Evolutionary conservation across 2,113 vertebrate genomes (phyloP).

Genomic region (Lethenteron camtschaticum): DNA sequence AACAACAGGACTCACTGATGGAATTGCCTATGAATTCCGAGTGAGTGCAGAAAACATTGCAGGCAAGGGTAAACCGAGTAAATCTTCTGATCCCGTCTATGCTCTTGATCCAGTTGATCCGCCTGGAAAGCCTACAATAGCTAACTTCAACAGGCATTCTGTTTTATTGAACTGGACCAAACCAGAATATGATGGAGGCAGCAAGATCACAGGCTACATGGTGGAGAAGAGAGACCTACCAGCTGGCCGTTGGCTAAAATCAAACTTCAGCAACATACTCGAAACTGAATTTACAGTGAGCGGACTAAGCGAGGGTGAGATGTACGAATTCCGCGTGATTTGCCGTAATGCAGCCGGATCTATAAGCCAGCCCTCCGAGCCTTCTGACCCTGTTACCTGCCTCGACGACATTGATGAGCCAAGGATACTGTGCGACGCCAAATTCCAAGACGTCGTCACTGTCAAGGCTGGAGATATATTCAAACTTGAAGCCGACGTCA

Average conservation of each 20-base stretch:
- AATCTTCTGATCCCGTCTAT: constrained; percentile 59
- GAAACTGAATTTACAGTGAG: constrained; percentile 85
- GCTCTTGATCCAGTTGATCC: constrained; percentile 85
- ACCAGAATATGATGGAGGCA: constrained; percentile 87
- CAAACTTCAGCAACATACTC: constrained; percentile 86
- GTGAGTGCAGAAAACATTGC: constrained; percentile 83
- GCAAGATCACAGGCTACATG: constrained; percentile 85
- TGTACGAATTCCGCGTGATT: constrained; percentile 80
- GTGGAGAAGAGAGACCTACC: constrained; percentile 86
- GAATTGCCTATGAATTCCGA: constrained; percentile 86
- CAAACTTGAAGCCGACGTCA: constrained; percentile 75
- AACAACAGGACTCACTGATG: constrained; percentile 59
- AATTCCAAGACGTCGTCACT: constrained; percentile 55
- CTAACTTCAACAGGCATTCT: constrained; percentile 58
- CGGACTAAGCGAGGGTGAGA: constrained; percentile 61
- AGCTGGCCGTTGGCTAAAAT: constrained; percentile 69
- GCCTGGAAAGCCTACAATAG: constrained; percentile 59
- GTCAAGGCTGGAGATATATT: constrained; percentile 77
- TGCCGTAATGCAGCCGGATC: constrained; percentile 80
- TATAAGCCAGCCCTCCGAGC: constrained; percentile 66
- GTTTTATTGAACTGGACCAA: constrained; percentile 79
- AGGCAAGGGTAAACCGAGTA: constrained; percentile 84
- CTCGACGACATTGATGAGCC: constrained; percentile 79
- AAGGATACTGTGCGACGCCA: constrained; percentile 74
- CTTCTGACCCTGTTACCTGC: constrained; percentile 67